Evolutionary conservation across 2,113 vertebrate genomes (phyloP).

Genomic region (Amblyornis subalaris): DNA sequence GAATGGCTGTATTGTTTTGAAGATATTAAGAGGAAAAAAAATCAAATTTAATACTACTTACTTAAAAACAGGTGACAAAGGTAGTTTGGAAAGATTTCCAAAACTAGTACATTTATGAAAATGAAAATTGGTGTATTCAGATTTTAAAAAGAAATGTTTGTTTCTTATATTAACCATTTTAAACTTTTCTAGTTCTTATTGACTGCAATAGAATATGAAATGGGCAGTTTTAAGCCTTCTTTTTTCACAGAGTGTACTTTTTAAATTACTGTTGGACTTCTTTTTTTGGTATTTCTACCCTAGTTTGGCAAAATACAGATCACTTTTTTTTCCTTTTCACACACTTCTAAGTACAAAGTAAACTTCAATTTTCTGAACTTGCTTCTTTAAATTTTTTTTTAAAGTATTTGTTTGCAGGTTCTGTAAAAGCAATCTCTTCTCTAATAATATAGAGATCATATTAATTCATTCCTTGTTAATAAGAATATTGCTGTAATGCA

Average conservation of each 20-base stretch:
- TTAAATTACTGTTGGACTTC: neutral
- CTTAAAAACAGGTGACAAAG: neutral
- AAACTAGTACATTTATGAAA: neutral
- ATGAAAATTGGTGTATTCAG: fast-evolving
- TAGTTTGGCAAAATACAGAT: neutral
- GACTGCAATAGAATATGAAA: neutral
- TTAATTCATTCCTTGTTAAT: neutral
- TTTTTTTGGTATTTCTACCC: neutral
- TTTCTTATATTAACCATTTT: neutral
- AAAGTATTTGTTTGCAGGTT: neutral
- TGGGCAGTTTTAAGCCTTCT: neutral
- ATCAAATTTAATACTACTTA: neutral
- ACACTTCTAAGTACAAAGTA: fast-evolving
- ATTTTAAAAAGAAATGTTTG: neutral
- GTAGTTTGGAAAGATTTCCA: neutral
- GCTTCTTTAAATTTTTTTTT: fast-evolving
- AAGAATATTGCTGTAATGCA: neutral
- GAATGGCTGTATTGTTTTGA: neutral
- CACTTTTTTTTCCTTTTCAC: neutral
- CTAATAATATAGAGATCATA: neutral
- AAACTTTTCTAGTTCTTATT: neutral
- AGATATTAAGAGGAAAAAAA: neutral
- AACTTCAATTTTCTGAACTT: neutral
- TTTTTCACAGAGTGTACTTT: neutral
- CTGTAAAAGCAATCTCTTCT: neutral